A percentile compares a stretch with the other conserved stretches of the same genome.
Conservation (phyloP, 2,113 vertebrate species). For the Phodopus roborovskii region DNA sequence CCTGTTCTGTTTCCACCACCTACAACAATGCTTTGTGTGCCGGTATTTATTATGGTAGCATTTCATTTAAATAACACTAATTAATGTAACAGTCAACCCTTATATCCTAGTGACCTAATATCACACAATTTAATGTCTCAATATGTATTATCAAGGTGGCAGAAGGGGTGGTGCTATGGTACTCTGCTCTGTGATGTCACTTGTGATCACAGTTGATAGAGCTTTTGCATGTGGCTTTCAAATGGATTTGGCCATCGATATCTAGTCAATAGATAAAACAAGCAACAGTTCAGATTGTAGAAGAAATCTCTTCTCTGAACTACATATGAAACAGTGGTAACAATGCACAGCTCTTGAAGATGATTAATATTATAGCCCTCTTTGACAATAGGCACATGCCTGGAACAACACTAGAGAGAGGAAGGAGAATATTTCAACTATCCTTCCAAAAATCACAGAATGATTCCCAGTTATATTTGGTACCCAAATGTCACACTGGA, state of each 20-base stretch:
- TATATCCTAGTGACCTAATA: not conserved
- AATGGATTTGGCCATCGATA: not conserved
- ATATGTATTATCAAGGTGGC: not conserved
- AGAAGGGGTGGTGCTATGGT: not conserved
- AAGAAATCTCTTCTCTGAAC: not conserved
- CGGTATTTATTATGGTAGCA: not conserved
- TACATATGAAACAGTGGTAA: not conserved
- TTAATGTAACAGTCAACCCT: not conserved
- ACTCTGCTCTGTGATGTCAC: not conserved
- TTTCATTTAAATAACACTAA: not conserved
- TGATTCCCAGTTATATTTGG: no score
- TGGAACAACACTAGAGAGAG: not conserved
- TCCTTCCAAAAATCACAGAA: not conserved
- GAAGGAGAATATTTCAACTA: not conserved
- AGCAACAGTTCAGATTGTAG: not conserved
- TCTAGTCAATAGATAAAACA: not conserved
- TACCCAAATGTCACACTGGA: no score
- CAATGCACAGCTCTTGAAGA: not conserved
- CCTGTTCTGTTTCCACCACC: not conserved
- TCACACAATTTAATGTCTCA: not conserved
- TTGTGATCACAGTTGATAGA: not conserved
- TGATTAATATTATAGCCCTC: not conserved
- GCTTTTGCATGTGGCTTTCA: not conserved
- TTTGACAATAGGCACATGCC: not conserved
- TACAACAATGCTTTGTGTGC: not conserved